These are phyloP conservation scores for Helicoverpa zea DNA, from an alignment of 1,140 invertebrate species.

Conservation along the genomic window DNA sequence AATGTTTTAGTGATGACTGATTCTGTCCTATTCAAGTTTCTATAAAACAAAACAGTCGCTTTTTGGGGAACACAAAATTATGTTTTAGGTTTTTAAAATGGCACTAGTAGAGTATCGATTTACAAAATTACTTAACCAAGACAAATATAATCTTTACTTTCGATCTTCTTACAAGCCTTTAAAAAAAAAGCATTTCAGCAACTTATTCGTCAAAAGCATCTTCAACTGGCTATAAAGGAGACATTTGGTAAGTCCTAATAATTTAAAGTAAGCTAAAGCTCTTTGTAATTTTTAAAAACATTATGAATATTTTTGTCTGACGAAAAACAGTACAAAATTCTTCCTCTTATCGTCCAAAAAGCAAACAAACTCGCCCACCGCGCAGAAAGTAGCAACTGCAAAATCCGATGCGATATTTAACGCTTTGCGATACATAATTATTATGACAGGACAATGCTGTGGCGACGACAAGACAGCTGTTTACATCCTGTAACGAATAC, in stretches of 20 bases:
- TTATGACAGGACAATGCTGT: constrained; percentile 71
- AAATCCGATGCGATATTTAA: constrained; percentile 62
- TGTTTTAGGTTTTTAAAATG: no score
- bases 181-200: not conserved
- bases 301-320: no score
- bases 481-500: constrained; percentile 58
- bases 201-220: not conserved
- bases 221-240: no score
- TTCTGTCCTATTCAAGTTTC: not conserved
- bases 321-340: not conserved
- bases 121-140: no score
- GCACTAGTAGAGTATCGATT: no score
- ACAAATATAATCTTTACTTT: no score
- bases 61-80: not conserved
- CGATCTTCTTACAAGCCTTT: no score
- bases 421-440: constrained; percentile 70
- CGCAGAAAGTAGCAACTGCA: constrained; percentile 57
- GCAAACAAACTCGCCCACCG: constrained; percentile 33
- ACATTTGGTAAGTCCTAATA: no score
- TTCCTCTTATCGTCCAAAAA: constrained; percentile 27
- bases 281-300: no score
- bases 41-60: not conserved
- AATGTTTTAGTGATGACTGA: not conserved
- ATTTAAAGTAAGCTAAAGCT: no score
- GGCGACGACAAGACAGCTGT: constrained; percentile 61